Base-by-base conservation (phyloP, 2,888 invertebrate species). In the Nasonia oneida region DNA sequence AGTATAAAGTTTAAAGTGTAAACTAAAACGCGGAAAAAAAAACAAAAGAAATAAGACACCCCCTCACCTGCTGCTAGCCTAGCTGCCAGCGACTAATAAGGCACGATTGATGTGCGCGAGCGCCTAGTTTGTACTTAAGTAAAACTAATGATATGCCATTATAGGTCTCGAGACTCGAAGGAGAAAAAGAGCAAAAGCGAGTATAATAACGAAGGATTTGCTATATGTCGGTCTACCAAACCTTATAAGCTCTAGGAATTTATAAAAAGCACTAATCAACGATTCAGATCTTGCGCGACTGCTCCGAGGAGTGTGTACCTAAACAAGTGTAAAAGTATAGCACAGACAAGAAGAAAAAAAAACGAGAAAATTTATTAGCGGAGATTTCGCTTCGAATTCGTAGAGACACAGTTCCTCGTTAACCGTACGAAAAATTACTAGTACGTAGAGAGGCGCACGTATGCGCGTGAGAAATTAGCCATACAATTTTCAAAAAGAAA, bases 81-180 rank as follows among this genome's bases (percentile, higher is more conserved):
- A 87, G 75, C 81, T 79, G 82, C 71, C 74, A 79, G 75, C 79
- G 39, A 83, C 57, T 61, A 61, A 61, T 61, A 85, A 70, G 23
- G 71, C 50, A 74, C 84, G 70, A 84, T 82, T 79, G 78, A 80
- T 80, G 82, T 79, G 42, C 83, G 83, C 67, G 67, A 67, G 67
- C 80, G 84, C 84, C 42, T 82, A 76, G 84, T 83, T 84, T 83
- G 61, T 81, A 83, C 76, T 83, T 86, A 83, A 78, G 71, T 39
- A 73, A 83, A 74, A 71, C 39, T 61, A 61, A 61, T n/a, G n/a
- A 61, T 61, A 61, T 61, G 18, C n/a, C 8, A 61, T 47, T 78
- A n/a, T 83, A 76, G 71, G 64, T 81, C 53, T 81, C 70, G 78
- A 81, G 73, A 70, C 73, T 83, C 74, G 57, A 61, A 74, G 71